Conservation (phyloP, 2,888 invertebrate species). For the Fragum sueziense region DNA sequence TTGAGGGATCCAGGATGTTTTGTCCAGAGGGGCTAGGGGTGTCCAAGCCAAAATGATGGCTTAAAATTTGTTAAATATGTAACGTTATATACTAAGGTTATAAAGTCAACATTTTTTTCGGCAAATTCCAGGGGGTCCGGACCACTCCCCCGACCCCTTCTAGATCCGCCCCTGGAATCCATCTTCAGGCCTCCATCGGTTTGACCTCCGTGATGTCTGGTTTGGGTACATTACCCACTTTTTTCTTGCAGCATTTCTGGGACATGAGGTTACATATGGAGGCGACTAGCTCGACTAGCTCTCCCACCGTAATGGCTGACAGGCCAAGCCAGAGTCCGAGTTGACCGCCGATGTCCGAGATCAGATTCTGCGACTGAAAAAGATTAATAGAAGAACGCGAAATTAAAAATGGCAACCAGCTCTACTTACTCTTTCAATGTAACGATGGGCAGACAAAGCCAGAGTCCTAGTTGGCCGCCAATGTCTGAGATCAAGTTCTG, state of each 20-base stretch:
- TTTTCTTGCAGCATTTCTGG: constrained; percentile 7
- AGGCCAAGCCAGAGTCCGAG: constrained; percentile 81
- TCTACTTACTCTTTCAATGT: constrained; percentile 80
- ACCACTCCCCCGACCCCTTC: too few species aligned
- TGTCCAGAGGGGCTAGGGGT: too few species aligned
- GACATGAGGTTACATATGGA: constrained; percentile 52
- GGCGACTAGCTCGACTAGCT: constrained; percentile 75
- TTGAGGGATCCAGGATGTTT: too few species aligned
- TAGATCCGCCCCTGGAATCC: too few species aligned
- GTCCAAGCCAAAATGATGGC: too few species aligned
- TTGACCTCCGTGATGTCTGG: constrained; percentile 2
- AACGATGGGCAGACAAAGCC: constrained; percentile 81
- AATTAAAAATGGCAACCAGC: constrained; percentile 69
- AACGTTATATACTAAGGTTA: too few species aligned
- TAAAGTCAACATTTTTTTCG: too few species aligned
- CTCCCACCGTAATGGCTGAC: constrained; percentile 80
- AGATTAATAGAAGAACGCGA: neutral
- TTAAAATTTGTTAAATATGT: too few species aligned
- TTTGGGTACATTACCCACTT: neutral
- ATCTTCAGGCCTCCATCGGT: constrained; percentile 13
- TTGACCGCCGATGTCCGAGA: constrained; percentile 82
- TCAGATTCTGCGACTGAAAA: constrained; percentile 79
- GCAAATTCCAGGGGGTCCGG: too few species aligned
- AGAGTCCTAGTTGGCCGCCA: constrained; percentile 81
- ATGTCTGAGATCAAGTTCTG: constrained; percentile 81